Base-by-base conservation (phyloP, 2,797 vertebrate genomes). In the Sebastes miniatus region DNA sequence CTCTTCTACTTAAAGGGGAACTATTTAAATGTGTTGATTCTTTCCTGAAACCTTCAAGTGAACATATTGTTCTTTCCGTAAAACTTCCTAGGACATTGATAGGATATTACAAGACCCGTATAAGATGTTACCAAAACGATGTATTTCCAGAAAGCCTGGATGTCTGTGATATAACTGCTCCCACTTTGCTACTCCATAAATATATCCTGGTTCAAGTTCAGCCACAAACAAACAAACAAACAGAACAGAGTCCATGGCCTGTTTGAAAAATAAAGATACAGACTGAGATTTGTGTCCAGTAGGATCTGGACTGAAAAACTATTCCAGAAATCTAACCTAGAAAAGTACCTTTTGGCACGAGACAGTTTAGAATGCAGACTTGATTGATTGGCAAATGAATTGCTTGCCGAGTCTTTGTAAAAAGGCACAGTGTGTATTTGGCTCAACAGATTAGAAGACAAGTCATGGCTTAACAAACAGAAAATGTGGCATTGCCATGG, bases 371-470 rank as follows among this genome's bases (percentile, higher is more conserved):
- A 58, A 61, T 43, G 22, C 36, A 12, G 1, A 25, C 20, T 10
- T 13, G 12, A 24, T 18, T 61, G 52, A 61, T 71, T 71, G 43
- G 32, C 24, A 62, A 70, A 57, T 76, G 0, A 62, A 47, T 66
- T 29, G 43, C 59, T 65, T 66, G 22, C 11, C 25, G 14, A 75
- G 70, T 79, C 63, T 70, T 62, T 77, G 58, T 58, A 8, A 61
- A 79, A 61, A 79, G 77, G 85, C 79, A 82, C 73, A 39, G 27
- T 25, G 62, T 79, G 63, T 70, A 6, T 69, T 58, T 76, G 39
- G 74, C 59, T 74, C 29, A 20, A 50, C 12, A 69, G 18, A 74
- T 31, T 13, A 75, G 18, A 68, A 43, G 39, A 61, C 20, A 56
- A 76, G 52, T 50, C 72, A 69, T 72, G 73, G 80, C 73, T 77